Percentiles rank a stretch among this genome's conserved stretches.
phyloP scores from a whole-genome alignment of 2,113 vertebrate species.

The Odobenus rosmarus region DNA sequence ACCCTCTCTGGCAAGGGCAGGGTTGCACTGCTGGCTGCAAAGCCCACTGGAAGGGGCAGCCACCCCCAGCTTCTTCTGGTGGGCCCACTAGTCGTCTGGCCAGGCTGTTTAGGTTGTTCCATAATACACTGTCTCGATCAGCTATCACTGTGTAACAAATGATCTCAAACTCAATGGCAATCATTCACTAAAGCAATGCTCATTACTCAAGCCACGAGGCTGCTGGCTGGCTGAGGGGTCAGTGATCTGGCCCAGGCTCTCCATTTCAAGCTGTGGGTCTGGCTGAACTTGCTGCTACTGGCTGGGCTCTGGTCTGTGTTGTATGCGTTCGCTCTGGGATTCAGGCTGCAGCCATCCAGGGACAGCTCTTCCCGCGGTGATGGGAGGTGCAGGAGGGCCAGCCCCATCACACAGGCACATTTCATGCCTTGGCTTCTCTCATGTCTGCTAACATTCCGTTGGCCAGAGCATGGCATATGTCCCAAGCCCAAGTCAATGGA shows the following conservation, averaged over 20 bases:
- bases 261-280: neutral
- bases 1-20: neutral
- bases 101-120: neutral
- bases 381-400: neutral
- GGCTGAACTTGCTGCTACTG: neutral
- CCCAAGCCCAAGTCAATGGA: neutral
- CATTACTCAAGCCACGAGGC: neutral
- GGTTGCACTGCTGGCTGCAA: neutral
- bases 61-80: neutral
- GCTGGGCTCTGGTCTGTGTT: neutral
- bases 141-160: neutral
- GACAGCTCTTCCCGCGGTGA: neutral
- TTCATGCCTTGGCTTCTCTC: neutral
- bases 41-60: neutral
- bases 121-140: neutral
- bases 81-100: neutral
- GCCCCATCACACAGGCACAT: neutral
- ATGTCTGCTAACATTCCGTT: neutral
- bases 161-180: neutral
- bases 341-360: neutral
- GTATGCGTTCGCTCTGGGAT: neutral
- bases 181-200: neutral
- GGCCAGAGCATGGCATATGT: neutral
- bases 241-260: neutral
- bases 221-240: neutral